These are phyloP conservation scores for Alitta virens DNA, from an alignment of 2,888 invertebrate species.

Conservation along the genomic window DNA sequence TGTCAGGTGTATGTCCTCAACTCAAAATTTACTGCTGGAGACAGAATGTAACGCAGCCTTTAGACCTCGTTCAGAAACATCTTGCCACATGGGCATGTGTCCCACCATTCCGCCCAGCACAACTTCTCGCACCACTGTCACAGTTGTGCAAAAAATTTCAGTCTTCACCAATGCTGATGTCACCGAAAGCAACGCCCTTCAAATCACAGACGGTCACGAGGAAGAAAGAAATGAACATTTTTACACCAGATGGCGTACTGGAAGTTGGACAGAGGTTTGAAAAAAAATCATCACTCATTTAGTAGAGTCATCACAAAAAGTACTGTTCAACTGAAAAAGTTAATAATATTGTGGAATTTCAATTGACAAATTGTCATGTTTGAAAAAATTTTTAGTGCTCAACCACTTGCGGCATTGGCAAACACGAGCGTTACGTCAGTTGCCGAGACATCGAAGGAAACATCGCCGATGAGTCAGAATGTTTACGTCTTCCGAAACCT, in stretches of 20 bases:
- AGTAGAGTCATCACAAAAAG: too few relatives aligned
- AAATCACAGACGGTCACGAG: background rate
- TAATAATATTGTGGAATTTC: background rate
- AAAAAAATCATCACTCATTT: too few relatives aligned
- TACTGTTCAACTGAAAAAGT: too few relatives aligned
- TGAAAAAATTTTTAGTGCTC: too few relatives aligned
- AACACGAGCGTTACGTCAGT: conserved; percentile 56
- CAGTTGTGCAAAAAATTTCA: conserved; percentile 1
- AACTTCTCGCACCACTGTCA: conserved; percentile 14
- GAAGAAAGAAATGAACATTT: background rate
- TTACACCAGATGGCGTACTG: conserved; percentile 45
- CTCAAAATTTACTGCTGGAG: conserved; percentile 29
- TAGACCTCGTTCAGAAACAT: conserved; percentile 35
- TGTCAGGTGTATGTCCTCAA: conserved; percentile 36
- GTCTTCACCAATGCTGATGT: background rate
- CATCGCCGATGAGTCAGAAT: conserved; percentile 37
- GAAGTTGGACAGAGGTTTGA: conserved; percentile 53
- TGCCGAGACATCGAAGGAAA: conserved; percentile 43
- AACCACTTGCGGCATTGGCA: conserved; percentile 47
- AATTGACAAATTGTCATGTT: background rate
- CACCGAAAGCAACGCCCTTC: background rate
- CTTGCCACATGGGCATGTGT: conserved; percentile 28
- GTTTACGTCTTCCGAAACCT: conserved; percentile 41
- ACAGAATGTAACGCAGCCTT: conserved; percentile 41
- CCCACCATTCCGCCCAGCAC: conserved; percentile 22